Conservation (phyloP, 2,888 invertebrate genomes). For the Ennomos quercinarius region DNA sequence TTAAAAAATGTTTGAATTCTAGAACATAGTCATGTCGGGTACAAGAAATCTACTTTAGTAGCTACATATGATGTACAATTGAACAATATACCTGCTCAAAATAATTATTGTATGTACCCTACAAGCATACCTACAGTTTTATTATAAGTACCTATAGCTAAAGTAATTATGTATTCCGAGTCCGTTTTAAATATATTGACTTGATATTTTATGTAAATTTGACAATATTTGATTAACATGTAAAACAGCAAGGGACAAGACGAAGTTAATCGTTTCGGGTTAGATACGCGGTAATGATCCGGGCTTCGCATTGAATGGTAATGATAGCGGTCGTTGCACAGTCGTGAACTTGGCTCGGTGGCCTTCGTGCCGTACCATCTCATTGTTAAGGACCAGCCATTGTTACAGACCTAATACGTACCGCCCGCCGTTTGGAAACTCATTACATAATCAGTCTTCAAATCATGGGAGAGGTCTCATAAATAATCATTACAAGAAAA, state of each 20-base stretch:
- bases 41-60: no score
- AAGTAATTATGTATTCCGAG: not conserved
- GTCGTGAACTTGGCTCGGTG: conserved; percentile 75
- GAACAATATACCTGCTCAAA: no score
- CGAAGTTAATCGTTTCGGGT: conserved; percentile 46
- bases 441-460: conserved; percentile 36
- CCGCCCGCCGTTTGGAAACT: conserved; percentile 34
- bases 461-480: conserved; percentile 30
- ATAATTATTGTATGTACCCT: no score
- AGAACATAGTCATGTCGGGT: no score
- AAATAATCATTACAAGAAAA: conserved; percentile 29
- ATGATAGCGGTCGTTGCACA: conserved; percentile 79
- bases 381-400: conserved; percentile 58
- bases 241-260: conserved; percentile 32
- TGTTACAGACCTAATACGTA: conserved; percentile 48
- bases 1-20: no score
- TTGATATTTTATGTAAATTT: conserved; percentile 26
- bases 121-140: no score
- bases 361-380: conserved; percentile 69
- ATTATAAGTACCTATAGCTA: no score
- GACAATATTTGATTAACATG: conserved; percentile 37
- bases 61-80: no score
- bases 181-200: conserved; percentile 10
- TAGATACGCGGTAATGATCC: conserved; percentile 55
- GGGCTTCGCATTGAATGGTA: conserved; percentile 71